Conservation (phyloP, 2,797 vertebrate species). For the Xenops minutus region DNA sequence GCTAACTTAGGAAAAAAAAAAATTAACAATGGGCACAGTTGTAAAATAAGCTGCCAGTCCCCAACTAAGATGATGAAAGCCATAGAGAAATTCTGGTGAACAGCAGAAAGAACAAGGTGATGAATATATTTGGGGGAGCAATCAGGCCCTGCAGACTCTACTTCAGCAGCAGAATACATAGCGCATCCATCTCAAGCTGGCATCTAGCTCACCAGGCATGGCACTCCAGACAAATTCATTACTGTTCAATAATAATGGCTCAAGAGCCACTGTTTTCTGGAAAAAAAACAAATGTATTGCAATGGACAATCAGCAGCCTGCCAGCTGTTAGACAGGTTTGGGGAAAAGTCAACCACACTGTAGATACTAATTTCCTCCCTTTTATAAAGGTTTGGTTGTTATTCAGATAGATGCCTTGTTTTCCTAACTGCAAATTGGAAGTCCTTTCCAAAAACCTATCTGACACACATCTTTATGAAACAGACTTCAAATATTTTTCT, state of each 20-base stretch:
- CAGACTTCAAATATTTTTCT: neutral
- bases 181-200: neutral
- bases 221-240: neutral
- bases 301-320: neutral
- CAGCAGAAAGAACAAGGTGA: neutral
- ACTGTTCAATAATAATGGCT: neutral
- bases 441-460: neutral
- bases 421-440: neutral
- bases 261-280: neutral
- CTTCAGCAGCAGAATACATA: neutral
- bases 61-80: neutral
- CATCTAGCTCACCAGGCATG: neutral
- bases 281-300: neutral
- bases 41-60: slow-evolving; percentile 29
- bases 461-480: fast-evolving
- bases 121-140: neutral
- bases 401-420: neutral
- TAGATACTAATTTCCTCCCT: neutral
- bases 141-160: neutral
- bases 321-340: neutral
- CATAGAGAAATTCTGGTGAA: slow-evolving; percentile 12
- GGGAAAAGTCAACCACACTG: neutral
- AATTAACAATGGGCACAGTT: neutral
- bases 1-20: neutral
- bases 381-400: neutral